Base-by-base conservation (phyloP, 2,797 vertebrate genomes). In the Tokudaia muenninki region DNA sequence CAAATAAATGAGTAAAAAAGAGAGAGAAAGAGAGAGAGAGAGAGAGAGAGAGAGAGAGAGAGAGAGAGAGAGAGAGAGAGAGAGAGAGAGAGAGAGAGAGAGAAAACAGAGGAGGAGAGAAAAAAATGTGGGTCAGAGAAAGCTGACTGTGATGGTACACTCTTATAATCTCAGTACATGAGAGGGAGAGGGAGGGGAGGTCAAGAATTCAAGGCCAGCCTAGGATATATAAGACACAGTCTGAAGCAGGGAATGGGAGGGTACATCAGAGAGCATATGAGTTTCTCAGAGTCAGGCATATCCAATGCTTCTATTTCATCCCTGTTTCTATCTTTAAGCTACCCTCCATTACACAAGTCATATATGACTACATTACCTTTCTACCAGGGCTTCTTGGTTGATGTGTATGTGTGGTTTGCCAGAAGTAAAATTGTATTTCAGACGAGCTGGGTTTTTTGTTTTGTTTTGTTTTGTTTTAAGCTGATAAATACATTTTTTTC, bases 381-480 rank as follows among this genome's bases (percentile, higher is more conserved):
- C 61, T 26, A 90, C 44, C 0, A 83, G 31, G 1, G 19, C 1
- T 74, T 87, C 31, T 63, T 89, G 34, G 29, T 31, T 77, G 21
- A 21, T 90, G 63, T 87, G 59, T 4, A 11, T 26, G 59, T 31
- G 57, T 96, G 67, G 7, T 22, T 94, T 91, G 67, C 47, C 95
- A 67, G 52, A 84, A 92, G 47, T 87, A 31, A 96, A 87, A 95
- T n/a, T 47, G 88, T 41, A 9, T 87, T 90, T 94, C 80, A n/a
- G 90, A 31, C 63, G 81, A 92, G 61, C 13, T 95, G 24, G 87
- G 41, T 2, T 41, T 41, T 41, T 41, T 41, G 2, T 41, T 41
- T 41, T 41, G 41, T 41, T 41, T 41, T 41, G 41, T 41, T 41
- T 41, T 41, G 41, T 41, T 41, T 41, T 41, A 41, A 41, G 41